Conservation (phyloP, 2,113 vertebrate species). For the Barbus barbus region DNA sequence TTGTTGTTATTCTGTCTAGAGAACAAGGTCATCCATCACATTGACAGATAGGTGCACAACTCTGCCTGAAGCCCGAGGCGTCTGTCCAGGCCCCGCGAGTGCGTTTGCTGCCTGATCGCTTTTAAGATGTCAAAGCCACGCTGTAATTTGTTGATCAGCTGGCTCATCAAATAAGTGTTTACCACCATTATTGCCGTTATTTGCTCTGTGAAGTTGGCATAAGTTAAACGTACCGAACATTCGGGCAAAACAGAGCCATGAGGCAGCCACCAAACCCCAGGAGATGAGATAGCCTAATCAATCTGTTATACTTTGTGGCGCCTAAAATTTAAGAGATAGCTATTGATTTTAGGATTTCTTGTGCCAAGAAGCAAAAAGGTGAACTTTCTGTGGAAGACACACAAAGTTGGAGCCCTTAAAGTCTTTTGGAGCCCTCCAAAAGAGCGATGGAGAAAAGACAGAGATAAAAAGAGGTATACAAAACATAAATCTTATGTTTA, state of each 20-base stretch:
- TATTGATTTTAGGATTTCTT: conserved; percentile 35
- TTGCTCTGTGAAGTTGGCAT: not conserved
- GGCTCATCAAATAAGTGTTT: conserved; percentile 29
- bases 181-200: not conserved
- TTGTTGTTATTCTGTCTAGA: conserved; percentile 33
- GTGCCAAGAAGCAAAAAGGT: conserved; percentile 27
- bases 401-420: conserved; percentile 10
- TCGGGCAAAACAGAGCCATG: not conserved
- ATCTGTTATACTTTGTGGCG: conserved; percentile 15
- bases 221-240: not conserved
- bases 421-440: not conserved
- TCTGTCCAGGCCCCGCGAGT: not conserved
- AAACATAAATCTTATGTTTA: not conserved
- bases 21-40: conserved; percentile 49
- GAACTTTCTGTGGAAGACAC: conserved; percentile 13
- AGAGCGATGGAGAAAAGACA: not conserved
- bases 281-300: conserved; percentile 19
- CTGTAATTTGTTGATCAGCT: conserved; percentile 32
- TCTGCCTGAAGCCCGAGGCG: conserved; percentile 1
- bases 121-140: conserved; percentile 22
- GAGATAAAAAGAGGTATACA: too few relatives aligned
- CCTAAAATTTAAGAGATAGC: conserved; percentile 24
- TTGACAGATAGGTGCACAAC: conserved; percentile 42
- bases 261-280: not conserved
- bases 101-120: not conserved